Evolutionary conservation across 2,113 vertebrate genomes (phyloP).

Genomic region (Zonotrichia leucophrys): DNA sequence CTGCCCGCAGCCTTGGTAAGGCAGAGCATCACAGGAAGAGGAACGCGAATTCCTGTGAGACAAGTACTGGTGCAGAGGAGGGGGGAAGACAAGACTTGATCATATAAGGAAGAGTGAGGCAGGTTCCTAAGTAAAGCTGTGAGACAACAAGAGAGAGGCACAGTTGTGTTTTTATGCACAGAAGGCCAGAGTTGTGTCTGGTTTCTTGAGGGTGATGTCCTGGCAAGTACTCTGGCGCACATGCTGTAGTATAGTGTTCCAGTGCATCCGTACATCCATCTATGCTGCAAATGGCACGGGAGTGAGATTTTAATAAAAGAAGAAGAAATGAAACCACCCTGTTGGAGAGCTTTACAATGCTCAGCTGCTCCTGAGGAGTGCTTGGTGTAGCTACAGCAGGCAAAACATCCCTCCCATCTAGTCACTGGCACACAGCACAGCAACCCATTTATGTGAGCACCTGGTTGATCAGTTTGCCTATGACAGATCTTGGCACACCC

Average conservation of each 20-base stretch:
- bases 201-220: neutral
- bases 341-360: neutral
- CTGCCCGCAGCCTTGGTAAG: neutral
- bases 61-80: neutral
- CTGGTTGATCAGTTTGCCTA: conserved; percentile 31
- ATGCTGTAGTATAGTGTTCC: neutral
- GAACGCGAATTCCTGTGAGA: neutral
- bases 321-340: neutral
- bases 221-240: neutral
- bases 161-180: neutral
- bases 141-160: neutral
- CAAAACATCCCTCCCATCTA: neutral
- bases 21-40: neutral
- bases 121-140: neutral
- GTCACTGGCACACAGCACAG: neutral
- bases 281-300: rapidly evolving
- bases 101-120: neutral
- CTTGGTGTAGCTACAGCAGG: neutral
- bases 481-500: conserved; percentile 1
- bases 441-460: conserved; percentile 22
- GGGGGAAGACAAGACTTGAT: neutral
- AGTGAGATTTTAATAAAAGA: neutral
- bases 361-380: neutral
- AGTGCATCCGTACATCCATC: neutral
- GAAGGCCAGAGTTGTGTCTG: neutral